Evolutionary conservation across 2,888 invertebrate species (phyloP).

Genomic region (Parascotia fuliginaria): DNA sequence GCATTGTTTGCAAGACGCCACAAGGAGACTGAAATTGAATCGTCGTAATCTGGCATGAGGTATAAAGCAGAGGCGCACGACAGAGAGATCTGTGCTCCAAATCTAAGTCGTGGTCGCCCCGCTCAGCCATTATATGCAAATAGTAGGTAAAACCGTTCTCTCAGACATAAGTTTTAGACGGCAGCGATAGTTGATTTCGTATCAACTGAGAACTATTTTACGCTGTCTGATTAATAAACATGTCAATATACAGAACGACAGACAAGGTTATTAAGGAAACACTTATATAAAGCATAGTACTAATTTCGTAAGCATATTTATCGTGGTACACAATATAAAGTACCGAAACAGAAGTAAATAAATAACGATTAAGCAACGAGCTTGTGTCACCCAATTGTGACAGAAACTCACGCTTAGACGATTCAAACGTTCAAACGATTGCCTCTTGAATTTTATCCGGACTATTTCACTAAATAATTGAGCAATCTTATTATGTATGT

Average conservation of each 20-base stretch:
- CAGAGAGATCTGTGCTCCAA: conserved; percentile 72
- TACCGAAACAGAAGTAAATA: conserved; percentile 57
- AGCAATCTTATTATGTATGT: conserved; percentile 61
- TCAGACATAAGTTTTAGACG: conserved; percentile 58
- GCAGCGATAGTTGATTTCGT: conserved; percentile 57
- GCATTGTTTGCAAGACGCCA: not conserved
- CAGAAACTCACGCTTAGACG: conserved; percentile 47
- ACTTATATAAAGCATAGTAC: too few species aligned
- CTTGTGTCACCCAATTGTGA: conserved; percentile 65
- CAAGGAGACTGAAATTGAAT: conserved; percentile 55
- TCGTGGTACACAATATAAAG: conserved; percentile 45
- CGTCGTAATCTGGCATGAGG: conserved; percentile 61
- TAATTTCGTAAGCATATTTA: conserved; percentile 1
- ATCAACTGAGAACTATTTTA: conserved; percentile 20
- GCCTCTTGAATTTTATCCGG: conserved; percentile 58
- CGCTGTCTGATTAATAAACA: conserved; percentile 27
- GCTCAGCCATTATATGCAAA: conserved; percentile 78
- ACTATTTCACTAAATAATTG: conserved; percentile 54
- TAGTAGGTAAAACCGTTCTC: conserved; percentile 62
- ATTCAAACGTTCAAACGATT: conserved; percentile 38
- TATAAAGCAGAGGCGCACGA: conserved; percentile 63
- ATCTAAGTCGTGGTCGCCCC: conserved; percentile 75
- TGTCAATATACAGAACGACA: conserved; percentile 16
- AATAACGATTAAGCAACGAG: conserved; percentile 69
- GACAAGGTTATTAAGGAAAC: too few species aligned